Evolutionary conservation across 2,888 invertebrate species (phyloP).

Genomic region (Zaprionus lineosus): DNA sequence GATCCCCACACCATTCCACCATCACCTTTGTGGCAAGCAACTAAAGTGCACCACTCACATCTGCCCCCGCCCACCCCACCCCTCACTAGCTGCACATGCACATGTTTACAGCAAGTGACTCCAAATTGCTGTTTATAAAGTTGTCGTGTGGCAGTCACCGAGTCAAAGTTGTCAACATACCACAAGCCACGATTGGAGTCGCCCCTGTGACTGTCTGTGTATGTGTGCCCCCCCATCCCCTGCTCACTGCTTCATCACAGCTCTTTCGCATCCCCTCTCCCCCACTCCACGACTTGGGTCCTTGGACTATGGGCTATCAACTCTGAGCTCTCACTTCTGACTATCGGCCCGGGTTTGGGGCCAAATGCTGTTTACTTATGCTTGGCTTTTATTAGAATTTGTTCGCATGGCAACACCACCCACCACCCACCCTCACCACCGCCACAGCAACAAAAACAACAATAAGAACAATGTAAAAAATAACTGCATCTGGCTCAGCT

Average conservation of each 20-base stretch:
- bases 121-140: conserved; percentile 62
- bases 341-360: conserved; percentile 20
- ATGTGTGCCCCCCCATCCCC: too few species aligned
- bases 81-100: neutral
- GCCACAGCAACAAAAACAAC: conserved; percentile 3
- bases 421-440: too few species aligned
- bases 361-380: conserved; percentile 57
- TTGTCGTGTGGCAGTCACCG: conserved; percentile 50
- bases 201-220: too few species aligned
- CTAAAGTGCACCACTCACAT: too few species aligned
- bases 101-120: conserved; percentile 33
- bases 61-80: neutral
- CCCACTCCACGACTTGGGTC: too few species aligned
- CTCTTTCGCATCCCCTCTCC: too few species aligned
- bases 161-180: conserved; percentile 63
- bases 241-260: too few species aligned
- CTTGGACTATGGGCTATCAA: too few species aligned
- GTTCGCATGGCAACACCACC: too few species aligned
- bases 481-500: neutral
- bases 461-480: neutral
- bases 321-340: neutral
- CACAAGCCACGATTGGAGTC: conserved; percentile 45
- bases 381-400: conserved; percentile 55
- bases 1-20: conserved; percentile 17
- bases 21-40: too few species aligned